A percentile compares a stretch with the other conserved stretches of the same genome.
These are phyloP conservation scores for Germaria angustata DNA, from an alignment of 2,888 invertebrate genomes.

Conservation along the genomic window DNA sequence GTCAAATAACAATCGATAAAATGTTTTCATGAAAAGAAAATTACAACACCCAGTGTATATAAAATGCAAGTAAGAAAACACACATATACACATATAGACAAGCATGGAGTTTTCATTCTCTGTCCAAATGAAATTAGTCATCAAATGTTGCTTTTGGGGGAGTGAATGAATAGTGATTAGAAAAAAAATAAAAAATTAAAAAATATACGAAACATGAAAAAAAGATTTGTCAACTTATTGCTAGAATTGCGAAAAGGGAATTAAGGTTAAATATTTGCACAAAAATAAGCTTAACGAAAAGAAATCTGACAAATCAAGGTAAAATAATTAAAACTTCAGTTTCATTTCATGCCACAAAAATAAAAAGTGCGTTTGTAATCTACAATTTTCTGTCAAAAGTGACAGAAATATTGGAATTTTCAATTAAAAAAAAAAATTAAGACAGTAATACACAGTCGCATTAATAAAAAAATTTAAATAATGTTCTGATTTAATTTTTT, in stretches of 20 bases:
- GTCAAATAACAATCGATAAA: constrained; percentile 77
- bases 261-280: constrained; percentile 58
- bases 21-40: constrained; percentile 60
- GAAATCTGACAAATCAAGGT: constrained; percentile 58
- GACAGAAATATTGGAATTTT: constrained; percentile 39
- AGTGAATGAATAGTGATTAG: constrained; percentile 35
- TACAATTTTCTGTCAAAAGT: constrained; percentile 38
- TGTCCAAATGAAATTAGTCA: constrained; percentile 54
- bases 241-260: constrained; percentile 35
- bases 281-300: constrained; percentile 14
- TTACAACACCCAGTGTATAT: background rate
- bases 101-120: constrained; percentile 6
- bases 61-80: background rate
- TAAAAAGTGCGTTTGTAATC: constrained; percentile 46
- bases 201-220: constrained; percentile 19
- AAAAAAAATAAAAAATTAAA: background rate
- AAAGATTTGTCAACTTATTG: constrained; percentile 58
- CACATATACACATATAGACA: background rate
- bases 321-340: constrained; percentile 13
- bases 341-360: background rate
- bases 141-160: constrained; percentile 8
- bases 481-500: background rate
- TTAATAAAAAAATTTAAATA: constrained; percentile 41
- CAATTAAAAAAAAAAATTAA: background rate
- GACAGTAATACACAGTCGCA: background rate